Conservation (phyloP, 2,888 invertebrate species). For the Hyposoter dolosus region DNA sequence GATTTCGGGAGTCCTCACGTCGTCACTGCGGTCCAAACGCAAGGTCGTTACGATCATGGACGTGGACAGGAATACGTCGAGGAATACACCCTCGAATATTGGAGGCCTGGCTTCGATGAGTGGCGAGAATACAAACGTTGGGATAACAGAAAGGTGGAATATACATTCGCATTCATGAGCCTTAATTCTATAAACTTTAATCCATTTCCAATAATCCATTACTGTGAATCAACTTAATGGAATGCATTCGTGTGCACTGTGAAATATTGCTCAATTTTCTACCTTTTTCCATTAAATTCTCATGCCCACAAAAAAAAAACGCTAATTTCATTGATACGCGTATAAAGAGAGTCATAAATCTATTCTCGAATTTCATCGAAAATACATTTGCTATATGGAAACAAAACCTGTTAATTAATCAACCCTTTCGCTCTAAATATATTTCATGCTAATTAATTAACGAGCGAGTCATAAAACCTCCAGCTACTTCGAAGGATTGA, state of each 20-base stretch:
- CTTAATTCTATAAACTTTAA: neutral
- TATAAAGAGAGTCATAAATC: neutral
- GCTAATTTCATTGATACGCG: neutral
- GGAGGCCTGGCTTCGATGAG: slow-evolving; percentile 87
- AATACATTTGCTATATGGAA: neutral
- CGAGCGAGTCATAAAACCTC: too few species aligned
- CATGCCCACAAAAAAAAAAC: neutral
- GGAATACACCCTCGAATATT: slow-evolving; percentile 90
- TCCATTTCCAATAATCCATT: neutral
- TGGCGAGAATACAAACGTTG: slow-evolving; percentile 89
- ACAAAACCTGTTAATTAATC: neutral
- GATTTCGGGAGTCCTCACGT: slow-evolving; percentile 88
- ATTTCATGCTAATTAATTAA: too few species aligned
- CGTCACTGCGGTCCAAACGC: slow-evolving; percentile 90
- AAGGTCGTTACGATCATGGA: slow-evolving; percentile 91
- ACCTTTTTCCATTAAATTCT: neutral
- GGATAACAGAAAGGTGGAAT: slow-evolving; percentile 88
- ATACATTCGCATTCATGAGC: neutral
- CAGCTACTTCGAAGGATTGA: too few species aligned
- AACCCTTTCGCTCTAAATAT: neutral
- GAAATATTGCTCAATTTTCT: neutral
- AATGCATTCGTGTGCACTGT: neutral
- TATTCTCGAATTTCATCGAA: neutral
- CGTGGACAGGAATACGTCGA: slow-evolving; percentile 91
- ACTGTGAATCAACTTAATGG: neutral